phyloP scores from a whole-genome alignment of 2,888 invertebrate species.

The Bembecia ichneumoniformis region DNA sequence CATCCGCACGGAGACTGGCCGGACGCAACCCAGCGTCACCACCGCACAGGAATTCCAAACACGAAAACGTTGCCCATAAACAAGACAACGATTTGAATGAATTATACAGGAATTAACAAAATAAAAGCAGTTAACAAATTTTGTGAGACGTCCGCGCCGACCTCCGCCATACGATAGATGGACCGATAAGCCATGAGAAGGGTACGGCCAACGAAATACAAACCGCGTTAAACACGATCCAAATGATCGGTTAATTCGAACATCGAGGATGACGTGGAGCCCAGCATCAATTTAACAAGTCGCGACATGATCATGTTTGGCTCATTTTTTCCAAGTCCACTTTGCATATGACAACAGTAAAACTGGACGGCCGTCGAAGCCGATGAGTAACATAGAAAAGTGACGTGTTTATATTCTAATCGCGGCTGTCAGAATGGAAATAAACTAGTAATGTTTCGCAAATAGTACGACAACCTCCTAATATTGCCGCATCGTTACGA shows the following conservation, averaged over 20 bases:
- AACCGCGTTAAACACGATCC: constrained; percentile 57
- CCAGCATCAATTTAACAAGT: constrained; percentile 44
- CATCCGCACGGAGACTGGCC: constrained; percentile 34
- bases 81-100: constrained; percentile 70
- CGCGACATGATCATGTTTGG: constrained; percentile 49
- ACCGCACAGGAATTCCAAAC: constrained; percentile 55
- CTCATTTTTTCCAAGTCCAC: constrained; percentile 24
- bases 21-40: constrained; percentile 21
- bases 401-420: constrained; percentile 28
- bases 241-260: constrained; percentile 55
- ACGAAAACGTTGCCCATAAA: constrained; percentile 71
- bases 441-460: constrained; percentile 26
- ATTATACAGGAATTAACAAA: constrained; percentile 54
- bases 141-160: constrained; percentile 42
- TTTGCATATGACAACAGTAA: constrained; percentile 47
- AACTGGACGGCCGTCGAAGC: constrained; percentile 32
- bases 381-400: constrained; percentile 48
- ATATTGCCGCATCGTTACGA: constrained; percentile 10
- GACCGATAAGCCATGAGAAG: constrained; percentile 58
- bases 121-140: constrained; percentile 59
- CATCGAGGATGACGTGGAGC: constrained; percentile 39
- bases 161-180: constrained; percentile 41
- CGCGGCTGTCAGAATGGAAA: constrained; percentile 34
- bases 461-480: constrained; percentile 18
- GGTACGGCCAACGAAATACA: constrained; percentile 56